Conservation (phyloP, 1,140 invertebrate species). For the Geopemphigus sp. region DNA sequence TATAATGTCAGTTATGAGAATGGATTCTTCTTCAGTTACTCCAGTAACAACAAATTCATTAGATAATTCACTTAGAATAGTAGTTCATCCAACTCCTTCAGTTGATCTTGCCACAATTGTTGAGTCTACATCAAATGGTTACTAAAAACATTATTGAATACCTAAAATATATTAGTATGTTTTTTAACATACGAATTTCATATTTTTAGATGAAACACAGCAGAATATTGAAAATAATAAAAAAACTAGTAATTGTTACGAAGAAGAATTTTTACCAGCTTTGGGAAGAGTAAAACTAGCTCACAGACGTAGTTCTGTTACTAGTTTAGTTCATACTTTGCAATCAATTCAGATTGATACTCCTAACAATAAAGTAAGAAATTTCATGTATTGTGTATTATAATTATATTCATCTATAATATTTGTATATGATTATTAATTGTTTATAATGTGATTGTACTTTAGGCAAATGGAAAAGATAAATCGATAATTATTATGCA, state of each 20-base stretch:
- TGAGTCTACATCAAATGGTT: slow-evolving; percentile 68
- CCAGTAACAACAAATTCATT: slow-evolving; percentile 68
- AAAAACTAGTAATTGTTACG: slow-evolving; percentile 33
- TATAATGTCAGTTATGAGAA: slow-evolving; percentile 66
- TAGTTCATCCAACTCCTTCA: slow-evolving; percentile 66
- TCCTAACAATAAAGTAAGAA: slow-evolving; percentile 32
- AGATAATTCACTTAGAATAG: slow-evolving; percentile 60
- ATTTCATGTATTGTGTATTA: neutral
- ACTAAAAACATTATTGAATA: neutral
- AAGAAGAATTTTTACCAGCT: slow-evolving; percentile 48
- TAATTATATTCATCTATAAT: too few relatives aligned
- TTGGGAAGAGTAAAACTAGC: slow-evolving; percentile 37
- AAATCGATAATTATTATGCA: slow-evolving; percentile 43
- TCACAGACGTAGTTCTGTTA: slow-evolving; percentile 38
- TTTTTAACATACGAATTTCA: neutral
- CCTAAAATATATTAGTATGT: neutral
- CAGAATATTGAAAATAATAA: slow-evolving; percentile 48
- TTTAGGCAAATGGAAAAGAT: slow-evolving; percentile 19
- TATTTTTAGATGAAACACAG: slow-evolving; percentile 37
- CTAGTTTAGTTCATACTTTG: slow-evolving; percentile 41
- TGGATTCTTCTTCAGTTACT: slow-evolving; percentile 12
- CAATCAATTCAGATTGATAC: slow-evolving; percentile 41
- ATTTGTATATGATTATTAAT: too few relatives aligned
- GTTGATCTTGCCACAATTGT: slow-evolving; percentile 81
- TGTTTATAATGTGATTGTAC: neutral